Evolutionary conservation across 2,113 vertebrate species (phyloP).

Genomic region (Cebus imitator): DNA sequence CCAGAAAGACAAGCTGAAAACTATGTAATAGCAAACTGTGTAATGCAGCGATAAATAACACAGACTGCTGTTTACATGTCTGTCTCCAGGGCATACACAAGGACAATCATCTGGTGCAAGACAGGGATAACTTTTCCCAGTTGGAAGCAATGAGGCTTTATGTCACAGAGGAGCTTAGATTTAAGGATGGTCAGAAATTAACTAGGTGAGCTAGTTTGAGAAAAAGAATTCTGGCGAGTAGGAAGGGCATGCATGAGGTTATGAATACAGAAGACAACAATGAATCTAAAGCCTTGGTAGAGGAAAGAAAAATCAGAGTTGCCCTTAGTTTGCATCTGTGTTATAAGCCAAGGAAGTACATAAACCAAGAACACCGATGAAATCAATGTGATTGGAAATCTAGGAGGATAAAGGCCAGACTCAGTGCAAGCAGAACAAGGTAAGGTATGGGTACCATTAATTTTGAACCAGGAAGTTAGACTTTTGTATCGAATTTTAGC

Average conservation of each 20-base stretch:
- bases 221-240: background rate
- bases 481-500: background rate
- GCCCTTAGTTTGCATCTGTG: background rate
- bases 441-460: background rate
- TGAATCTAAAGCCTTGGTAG: background rate
- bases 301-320: background rate
- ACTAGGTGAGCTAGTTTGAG: rapidly evolving
- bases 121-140: rapidly evolving
- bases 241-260: background rate
- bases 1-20: background rate
- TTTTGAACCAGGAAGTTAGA: background rate
- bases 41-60: background rate
- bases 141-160: too few relatives aligned
- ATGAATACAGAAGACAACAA: background rate
- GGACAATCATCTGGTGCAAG: too few relatives aligned
- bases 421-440: background rate
- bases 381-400: background rate
- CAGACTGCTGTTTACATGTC: rapidly evolving
- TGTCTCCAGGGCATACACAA: background rate
- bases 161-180: background rate
- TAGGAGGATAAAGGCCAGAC: background rate
- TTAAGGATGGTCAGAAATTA: background rate
- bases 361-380: background rate
- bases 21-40: background rate
- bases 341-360: background rate